Evolutionary conservation across 2,888 invertebrate species (phyloP).

Genomic region (Portevinia maculata): DNA sequence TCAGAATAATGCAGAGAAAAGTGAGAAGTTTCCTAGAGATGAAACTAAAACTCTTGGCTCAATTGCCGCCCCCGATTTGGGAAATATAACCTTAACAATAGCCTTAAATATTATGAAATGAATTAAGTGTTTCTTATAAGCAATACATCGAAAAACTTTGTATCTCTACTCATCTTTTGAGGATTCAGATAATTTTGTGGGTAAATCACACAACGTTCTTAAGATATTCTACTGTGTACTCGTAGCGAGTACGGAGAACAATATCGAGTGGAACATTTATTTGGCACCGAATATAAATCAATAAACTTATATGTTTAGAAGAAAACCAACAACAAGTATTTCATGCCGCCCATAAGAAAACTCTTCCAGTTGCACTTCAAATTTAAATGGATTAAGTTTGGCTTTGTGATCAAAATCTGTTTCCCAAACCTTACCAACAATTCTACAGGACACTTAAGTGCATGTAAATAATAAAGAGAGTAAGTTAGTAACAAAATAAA

Average conservation of each 20-base stretch:
- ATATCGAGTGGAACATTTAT: not conserved
- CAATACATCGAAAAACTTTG: not conserved
- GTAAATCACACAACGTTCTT: not conserved
- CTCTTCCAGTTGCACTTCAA: not conserved
- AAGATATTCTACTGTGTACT: not conserved
- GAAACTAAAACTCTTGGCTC: no score
- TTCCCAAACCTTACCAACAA: not conserved
- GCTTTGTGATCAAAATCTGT: not conserved
- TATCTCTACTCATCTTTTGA: no score
- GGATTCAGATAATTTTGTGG: no score
- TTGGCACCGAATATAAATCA: not conserved
- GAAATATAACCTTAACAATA: not conserved
- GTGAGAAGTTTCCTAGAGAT: no score
- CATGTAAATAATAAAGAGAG: not conserved
- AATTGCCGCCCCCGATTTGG: no score
- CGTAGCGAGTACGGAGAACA: constrained; percentile 14
- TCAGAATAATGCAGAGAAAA: no score
- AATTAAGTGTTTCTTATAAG: not conserved
- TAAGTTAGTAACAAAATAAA: not conserved
- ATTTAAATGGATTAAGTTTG: not conserved
- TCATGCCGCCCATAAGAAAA: not conserved
- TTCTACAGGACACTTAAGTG: not conserved
- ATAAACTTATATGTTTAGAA: not conserved
- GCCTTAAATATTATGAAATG: not conserved
- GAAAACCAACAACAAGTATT: not conserved